phyloP scores from a whole-genome alignment of 2,797 vertebrate species.

The Gadopsis bispinosus region DNA sequence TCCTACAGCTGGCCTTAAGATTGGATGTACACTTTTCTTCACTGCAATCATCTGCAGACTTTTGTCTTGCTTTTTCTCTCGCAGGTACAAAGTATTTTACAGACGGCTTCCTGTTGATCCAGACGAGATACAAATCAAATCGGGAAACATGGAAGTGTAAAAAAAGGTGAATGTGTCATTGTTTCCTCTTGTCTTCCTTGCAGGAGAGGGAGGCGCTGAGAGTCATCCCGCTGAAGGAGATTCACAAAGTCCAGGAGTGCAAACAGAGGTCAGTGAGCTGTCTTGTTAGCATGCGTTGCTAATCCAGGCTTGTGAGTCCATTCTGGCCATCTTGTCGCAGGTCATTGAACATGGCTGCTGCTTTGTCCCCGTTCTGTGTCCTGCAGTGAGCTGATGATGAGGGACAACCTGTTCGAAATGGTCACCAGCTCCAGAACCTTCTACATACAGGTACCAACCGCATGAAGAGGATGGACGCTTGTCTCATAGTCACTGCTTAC shows the following conservation, averaged over 20 bases:
- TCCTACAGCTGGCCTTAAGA: not conserved
- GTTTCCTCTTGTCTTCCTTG: not conserved
- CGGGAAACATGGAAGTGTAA: not conserved
- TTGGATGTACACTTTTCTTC: not conserved
- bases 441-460: conserved; percentile 91
- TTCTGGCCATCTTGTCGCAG: not conserved
- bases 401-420: conserved; percentile 98
- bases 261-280: conserved; percentile 90
- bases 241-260: conserved; percentile 95
- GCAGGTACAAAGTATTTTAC: not conserved
- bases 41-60: not conserved
- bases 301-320: too few species aligned
- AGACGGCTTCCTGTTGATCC: not conserved
- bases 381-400: conserved; percentile 95
- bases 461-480: not conserved
- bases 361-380: not conserved
- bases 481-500: not conserved
- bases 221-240: conserved; percentile 92
- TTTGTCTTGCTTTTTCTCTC: not conserved
- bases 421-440: conserved; percentile 95
- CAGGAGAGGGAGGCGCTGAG: conserved; percentile 93
- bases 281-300: not conserved
- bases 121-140: not conserved
- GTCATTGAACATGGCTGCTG: not conserved
- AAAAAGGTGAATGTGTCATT: not conserved